Base-by-base conservation (phyloP, 2,888 invertebrate species). In the Isotomurus palustris region DNA sequence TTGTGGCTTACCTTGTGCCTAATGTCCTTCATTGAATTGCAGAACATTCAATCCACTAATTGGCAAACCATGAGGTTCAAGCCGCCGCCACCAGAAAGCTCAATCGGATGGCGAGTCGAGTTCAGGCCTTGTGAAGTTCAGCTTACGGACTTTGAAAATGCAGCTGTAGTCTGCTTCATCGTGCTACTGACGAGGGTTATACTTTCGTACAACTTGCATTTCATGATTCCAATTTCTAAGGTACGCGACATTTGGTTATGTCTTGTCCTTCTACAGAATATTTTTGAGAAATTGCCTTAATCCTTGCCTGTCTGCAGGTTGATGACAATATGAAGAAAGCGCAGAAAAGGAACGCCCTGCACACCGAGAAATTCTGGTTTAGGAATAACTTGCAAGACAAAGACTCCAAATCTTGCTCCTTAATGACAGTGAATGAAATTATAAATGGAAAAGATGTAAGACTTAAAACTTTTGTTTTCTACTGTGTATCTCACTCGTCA, bases 1-100 rank as follows among this genome's bases (percentile, higher is more conserved):
- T 65, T 63, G 53, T 66, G 74, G n/a, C n/a, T n/a, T n/a, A n/a
- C n/a, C n/a, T n/a, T n/a, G n/a, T n/a, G n/a, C n/a, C n/a, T n/a
- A n/a, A n/a, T n/a, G n/a, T n/a, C n/a, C n/a, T n/a, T n/a, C n/a
- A n/a, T n/a, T n/a, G n/a, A n/a, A 21, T 43, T 75, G 2, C 75
- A 91, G 90, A 97, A 97, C 75, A 94, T 97, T 70, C 96, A 97
- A 75, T 96, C 96, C 1, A 97, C 97, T 27, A 97, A 97, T 79
- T 97, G 97, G 97, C 96, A 97, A 78, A 94, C 95, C 29, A 94
- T 97, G 94, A 82, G 94, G 38, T 99, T 99, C 79, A 99, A 99
- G 78, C 96, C 96, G 28, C 97, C 97, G 41, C 94, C 95, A 24
- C 91, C 94, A 0, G 87, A 93, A 75, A 91, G 93, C 8, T 82